Conservation (phyloP, 2,888 invertebrate genomes). For the Cataglyphis cursor region DNA sequence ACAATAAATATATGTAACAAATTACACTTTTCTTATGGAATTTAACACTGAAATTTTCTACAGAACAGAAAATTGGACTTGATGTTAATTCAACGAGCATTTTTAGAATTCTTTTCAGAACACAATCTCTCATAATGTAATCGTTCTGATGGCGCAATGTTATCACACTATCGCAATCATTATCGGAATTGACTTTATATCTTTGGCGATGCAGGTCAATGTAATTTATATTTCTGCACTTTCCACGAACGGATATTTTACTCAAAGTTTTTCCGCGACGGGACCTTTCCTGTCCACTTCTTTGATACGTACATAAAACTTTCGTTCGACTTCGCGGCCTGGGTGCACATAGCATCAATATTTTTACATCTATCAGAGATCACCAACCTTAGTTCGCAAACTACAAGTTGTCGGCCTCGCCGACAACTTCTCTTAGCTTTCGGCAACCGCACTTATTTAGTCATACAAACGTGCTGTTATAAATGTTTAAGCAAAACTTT, state of each 20-base stretch:
- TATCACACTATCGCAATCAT: neutral
- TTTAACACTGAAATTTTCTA: constrained; percentile 3
- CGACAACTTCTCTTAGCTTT: neutral
- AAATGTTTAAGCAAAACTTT: neutral
- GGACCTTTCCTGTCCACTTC: constrained; percentile 42
- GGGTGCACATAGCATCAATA: constrained; percentile 37
- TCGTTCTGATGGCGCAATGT: constrained; percentile 9
- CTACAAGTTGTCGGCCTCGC: neutral
- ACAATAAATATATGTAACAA: constrained; percentile 5
- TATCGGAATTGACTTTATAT: constrained; percentile 56
- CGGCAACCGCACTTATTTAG: neutral
- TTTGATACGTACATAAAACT: constrained; percentile 71
- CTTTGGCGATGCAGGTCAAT: constrained; percentile 69
- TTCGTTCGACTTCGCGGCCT: constrained; percentile 49
- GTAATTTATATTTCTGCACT: constrained; percentile 77
- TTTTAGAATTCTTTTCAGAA: constrained; percentile 7
- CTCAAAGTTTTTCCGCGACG: constrained; percentile 69
- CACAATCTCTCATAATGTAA: constrained; percentile 36
- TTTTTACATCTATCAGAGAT: constrained; percentile 34
- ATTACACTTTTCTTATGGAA: neutral
- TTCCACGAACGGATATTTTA: constrained; percentile 76
- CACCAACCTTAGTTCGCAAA: constrained; percentile 24
- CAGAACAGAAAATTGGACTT: neutral
- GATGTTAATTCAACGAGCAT: neutral
- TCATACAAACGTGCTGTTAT: neutral